Evolutionary conservation across 2,888 invertebrate species (phyloP), one percentile per base, ranked within the genome.

Genomic region (Pseudococcus longispinus): DNA sequence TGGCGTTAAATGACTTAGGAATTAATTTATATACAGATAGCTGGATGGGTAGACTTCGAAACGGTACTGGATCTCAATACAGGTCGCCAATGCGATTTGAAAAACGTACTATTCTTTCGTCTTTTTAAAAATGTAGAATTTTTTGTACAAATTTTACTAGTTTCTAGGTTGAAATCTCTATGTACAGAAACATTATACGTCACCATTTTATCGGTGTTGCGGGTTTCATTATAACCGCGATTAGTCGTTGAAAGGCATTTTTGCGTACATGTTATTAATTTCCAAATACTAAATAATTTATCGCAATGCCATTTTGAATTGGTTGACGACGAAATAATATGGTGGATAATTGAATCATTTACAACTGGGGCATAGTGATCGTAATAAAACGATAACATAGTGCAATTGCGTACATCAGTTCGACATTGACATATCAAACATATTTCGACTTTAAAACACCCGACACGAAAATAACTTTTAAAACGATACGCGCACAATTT

Each of bases 201-300:
- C 84, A 55, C 51, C 84, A 84, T 84, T 84, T 84, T 84, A 20
- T 20, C 37, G 60, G 84, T 60, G n/a, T 51, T 84, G 60, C 26
- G 37, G 60, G 26, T 55, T 84, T 84, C 84, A 55, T 84, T 84
- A 51, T 51, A 84, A 84, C 84, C 20, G 51, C 60, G 37, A 60
- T 60, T 55, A 37, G 60, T 51, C 37, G 84, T 26, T 84, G 84
- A 32, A 51, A 84, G 26, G 46, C 51, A 84, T 84, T 13, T 51
- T 51, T 46, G 46, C 29, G 77, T 20, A 0, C 32, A 74, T 20
- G 42, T 42, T 15, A 37, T 80, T 13, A 20, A 20, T 42, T 80
- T 80, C 77, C 9, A 80, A 29, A 42, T 42, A 42, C 20, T 8
- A 13, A 42, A 20, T 6, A 42, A 80, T 20, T 80, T 80, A 80